Evolutionary conservation across 2,113 vertebrate species (phyloP).

Genomic region (Lamprologus speciosus): DNA sequence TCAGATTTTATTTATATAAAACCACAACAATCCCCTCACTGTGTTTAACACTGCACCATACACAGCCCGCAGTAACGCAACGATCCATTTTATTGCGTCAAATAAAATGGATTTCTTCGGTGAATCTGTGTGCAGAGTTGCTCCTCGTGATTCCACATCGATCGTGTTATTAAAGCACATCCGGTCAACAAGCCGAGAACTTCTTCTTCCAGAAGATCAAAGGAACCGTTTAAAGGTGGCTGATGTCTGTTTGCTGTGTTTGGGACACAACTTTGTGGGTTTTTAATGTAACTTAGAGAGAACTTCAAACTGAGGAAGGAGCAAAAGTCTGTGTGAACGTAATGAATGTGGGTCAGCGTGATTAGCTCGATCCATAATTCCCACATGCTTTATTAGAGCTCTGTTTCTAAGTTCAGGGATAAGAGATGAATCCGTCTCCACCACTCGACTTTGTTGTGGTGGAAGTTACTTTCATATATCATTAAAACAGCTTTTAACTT

Average conservation of each 20-base stretch:
- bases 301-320: not conserved
- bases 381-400: not conserved
- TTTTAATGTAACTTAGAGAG: not conserved
- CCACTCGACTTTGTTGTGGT: not conserved
- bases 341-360: not conserved
- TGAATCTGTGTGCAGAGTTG: not conserved
- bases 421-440: not conserved
- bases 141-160: fast-evolving
- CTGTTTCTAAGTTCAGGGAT: not conserved
- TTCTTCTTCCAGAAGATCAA: not conserved
- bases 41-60: not conserved
- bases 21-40: not conserved
- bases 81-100: not conserved
- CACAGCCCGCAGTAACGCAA: fast-evolving
- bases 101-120: not conserved
- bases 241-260: not conserved
- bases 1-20: not conserved
- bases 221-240: fast-evolving
- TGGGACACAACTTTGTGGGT: not conserved
- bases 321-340: not conserved
- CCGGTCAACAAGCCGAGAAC: not conserved
- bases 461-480: not conserved
- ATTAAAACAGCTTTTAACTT: not conserved
- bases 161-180: not conserved
- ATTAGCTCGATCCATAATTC: not conserved